Percentiles rank a stretch among this genome's conserved stretches.
Evolutionary conservation across 2,888 invertebrate genomes (phyloP).

Genomic region (Neoscelio sp.): DNA sequence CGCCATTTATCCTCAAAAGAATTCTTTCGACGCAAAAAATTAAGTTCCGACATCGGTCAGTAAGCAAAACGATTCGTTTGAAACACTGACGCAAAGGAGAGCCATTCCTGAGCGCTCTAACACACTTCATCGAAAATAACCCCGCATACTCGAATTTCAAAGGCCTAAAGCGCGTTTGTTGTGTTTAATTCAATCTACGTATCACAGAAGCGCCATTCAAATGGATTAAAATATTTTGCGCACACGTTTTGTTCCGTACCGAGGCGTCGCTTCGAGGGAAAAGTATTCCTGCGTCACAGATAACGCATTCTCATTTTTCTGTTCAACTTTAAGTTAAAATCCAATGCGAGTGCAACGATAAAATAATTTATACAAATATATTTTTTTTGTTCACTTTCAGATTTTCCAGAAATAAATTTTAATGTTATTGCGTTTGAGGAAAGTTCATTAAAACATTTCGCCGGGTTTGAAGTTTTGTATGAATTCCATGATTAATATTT

Average conservation of each 20-base stretch:
- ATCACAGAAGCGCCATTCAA: slow-evolving; percentile 41
- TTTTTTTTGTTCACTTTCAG: slow-evolving; percentile 23
- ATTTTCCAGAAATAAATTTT: too few relatives aligned
- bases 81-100: slow-evolving; percentile 29
- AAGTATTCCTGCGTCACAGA: slow-evolving; percentile 33
- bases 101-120: slow-evolving; percentile 18
- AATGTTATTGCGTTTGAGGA: too few relatives aligned
- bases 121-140: slow-evolving; percentile 61
- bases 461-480: background rate
- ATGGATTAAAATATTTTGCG: slow-evolving; percentile 59
- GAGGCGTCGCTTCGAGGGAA: background rate
- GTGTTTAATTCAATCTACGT: slow-evolving; percentile 61
- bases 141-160: slow-evolving; percentile 49
- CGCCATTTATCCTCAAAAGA: slow-evolving; percentile 29
- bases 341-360: slow-evolving; percentile 44
- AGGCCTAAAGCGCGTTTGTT: slow-evolving; percentile 56
- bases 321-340: slow-evolving; percentile 48
- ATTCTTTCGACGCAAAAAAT: slow-evolving; percentile 31
- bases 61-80: slow-evolving; percentile 70
- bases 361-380: slow-evolving; percentile 58
- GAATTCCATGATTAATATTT: slow-evolving; percentile 31
- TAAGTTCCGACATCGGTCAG: slow-evolving; percentile 66
- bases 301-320: slow-evolving; percentile 1
- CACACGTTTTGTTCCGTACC: slow-evolving; percentile 53
- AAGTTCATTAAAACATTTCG: slow-evolving; percentile 35